Evolutionary conservation across 1,140 invertebrate genomes (phyloP).

Genomic region (Ips nitidus): DNA sequence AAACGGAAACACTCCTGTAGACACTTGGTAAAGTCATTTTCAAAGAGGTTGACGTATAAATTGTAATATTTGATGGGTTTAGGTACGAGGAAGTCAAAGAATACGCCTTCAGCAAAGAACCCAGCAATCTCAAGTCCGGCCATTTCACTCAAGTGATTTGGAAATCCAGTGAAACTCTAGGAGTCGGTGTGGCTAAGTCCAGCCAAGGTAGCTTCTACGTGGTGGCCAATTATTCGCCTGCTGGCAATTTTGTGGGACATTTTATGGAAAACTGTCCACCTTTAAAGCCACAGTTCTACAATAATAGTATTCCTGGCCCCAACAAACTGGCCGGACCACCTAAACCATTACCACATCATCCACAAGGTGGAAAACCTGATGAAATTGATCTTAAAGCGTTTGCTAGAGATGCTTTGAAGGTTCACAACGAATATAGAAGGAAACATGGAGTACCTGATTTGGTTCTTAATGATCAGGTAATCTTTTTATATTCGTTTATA

Average conservation of each 20-base stretch:
- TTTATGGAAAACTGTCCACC: conserved; percentile 75
- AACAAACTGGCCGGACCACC: neutral
- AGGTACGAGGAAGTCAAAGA: conserved; percentile 60
- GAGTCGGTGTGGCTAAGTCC: conserved; percentile 72
- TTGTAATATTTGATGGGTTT: neutral
- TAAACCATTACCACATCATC: neutral
- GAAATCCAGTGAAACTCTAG: conserved; percentile 74
- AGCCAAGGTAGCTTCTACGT: conserved; percentile 74
- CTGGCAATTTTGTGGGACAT: conserved; percentile 80
- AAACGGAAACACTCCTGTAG: conserved; percentile 68
- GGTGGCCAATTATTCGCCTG: conserved; percentile 84
- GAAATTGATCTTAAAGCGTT: conserved; percentile 48
- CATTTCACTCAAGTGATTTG: conserved; percentile 81
- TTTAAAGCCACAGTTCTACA: conserved; percentile 33
- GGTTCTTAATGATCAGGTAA: conserved; percentile 65
- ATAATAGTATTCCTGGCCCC: neutral
- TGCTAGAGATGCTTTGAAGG: conserved; percentile 65
- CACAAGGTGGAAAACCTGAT: conserved; percentile 11
- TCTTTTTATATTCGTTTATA: too few relatives aligned
- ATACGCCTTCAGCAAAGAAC: conserved; percentile 64
- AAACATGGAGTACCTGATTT: conserved; percentile 70
- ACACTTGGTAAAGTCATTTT: conserved; percentile 62
- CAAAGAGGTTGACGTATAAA: neutral
- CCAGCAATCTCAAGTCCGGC: conserved; percentile 66
- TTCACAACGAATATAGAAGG: conserved; percentile 77